Percentiles rank a stretch among this genome's conserved stretches.
These are phyloP conservation scores for Netelia virgata DNA, from an alignment of 2,888 invertebrate genomes.

Conservation along the genomic window DNA sequence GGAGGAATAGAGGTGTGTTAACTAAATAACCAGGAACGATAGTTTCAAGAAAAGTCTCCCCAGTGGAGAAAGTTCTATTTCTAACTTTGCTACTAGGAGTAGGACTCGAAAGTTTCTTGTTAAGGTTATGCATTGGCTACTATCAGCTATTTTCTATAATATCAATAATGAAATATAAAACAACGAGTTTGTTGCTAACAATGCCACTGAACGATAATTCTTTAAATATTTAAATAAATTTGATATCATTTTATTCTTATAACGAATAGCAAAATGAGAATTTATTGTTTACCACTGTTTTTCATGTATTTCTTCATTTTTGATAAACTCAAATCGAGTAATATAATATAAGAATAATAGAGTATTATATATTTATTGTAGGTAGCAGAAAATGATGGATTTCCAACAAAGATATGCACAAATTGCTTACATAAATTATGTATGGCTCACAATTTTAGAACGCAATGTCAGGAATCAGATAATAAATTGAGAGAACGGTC, in stretches of 20 bases:
- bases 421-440: constrained; percentile 75
- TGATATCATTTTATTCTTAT: neutral
- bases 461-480: constrained; percentile 78
- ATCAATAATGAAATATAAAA: no score
- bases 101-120: neutral
- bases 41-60: neutral
- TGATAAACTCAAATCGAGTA: neutral
- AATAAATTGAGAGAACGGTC: constrained; percentile 73
- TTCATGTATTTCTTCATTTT: neutral
- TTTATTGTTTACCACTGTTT: neutral
- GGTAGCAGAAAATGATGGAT: constrained; percentile 77
- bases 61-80: constrained; percentile 1
- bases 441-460: constrained; percentile 76
- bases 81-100: neutral
- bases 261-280: neutral
- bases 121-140: no score
- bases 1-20: constrained; percentile 78
- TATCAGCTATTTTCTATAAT: no score
- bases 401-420: constrained; percentile 77
- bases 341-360: neutral
- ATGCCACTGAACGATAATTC: no score
- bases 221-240: no score
- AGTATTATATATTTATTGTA: constrained; percentile 51
- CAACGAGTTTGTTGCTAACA: no score
- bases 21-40: neutral